A percentile compares a stretch with the other conserved stretches of the same genome.
phyloP scores from a whole-genome alignment of 2,113 vertebrate genomes.

The Uropsilus gracilis region DNA sequence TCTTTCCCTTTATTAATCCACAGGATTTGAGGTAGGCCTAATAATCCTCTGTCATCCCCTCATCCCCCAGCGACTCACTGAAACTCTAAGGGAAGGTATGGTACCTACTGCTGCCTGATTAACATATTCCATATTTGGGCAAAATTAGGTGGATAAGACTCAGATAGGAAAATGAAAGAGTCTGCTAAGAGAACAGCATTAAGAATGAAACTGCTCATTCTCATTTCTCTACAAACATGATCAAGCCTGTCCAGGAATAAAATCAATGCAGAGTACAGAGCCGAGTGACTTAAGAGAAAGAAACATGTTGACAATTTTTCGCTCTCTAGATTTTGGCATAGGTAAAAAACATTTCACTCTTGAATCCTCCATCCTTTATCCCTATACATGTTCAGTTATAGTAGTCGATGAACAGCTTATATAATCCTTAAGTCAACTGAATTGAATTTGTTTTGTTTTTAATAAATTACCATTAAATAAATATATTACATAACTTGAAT shows the following conservation, averaged over 20 bases:
- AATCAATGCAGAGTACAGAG: not conserved
- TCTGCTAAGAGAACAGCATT: not conserved
- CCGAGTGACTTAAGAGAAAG: not conserved
- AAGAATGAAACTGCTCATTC: not conserved
- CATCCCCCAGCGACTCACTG: too few relatives aligned
- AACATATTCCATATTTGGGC: not conserved
- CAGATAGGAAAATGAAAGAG: not conserved
- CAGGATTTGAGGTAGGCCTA: not conserved
- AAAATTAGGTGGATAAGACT: not conserved
- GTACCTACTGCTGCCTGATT: not conserved
- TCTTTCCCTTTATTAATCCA: constrained; percentile 2
- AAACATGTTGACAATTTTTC: not conserved
- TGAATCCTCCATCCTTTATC: not conserved
- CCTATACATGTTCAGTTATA: not conserved
- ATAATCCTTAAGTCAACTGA: constrained; percentile 40
- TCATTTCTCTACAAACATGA: not conserved
- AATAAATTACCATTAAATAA: constrained; percentile 30
- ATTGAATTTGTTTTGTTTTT: not conserved
- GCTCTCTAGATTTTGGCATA: not conserved
- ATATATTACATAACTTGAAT: not conserved
- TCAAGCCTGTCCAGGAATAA: not conserved
- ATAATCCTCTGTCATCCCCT: not conserved
- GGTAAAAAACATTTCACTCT: not conserved
- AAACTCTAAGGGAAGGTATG: not conserved
- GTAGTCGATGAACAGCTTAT: not conserved